These are phyloP conservation scores for silkworm (Bombyx mori) DNA, from an alignment of 1,140 invertebrate species.

Conservation along the genomic window ASM3026992v2 NC_085110.1:5415001-5415500, in stretches of 20 bases:
- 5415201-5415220: not conserved
- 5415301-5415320: slow-evolving; percentile 8
- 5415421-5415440: too few species aligned
- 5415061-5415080: not conserved
- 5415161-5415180: too few species aligned
- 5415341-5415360: too few species aligned
- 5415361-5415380: too few species aligned
- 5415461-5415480: too few species aligned
- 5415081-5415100: too few species aligned
- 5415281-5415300: not conserved
- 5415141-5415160: too few species aligned
- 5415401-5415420: too few species aligned
- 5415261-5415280: not conserved
- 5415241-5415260: not conserved
- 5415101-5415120: not conserved
- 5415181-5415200: too few species aligned
- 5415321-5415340: not conserved
- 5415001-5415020: slow-evolving; percentile 46
- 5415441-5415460: too few species aligned
- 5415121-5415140: not conserved
- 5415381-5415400: too few species aligned
- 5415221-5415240: not conserved
- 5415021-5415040: slow-evolving; percentile 39
- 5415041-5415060: slow-evolving; percentile 8
- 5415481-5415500: too few species aligned